Conservation (phyloP, 1,140 invertebrate species). For the Acyrthosiphon pisum region DNA sequence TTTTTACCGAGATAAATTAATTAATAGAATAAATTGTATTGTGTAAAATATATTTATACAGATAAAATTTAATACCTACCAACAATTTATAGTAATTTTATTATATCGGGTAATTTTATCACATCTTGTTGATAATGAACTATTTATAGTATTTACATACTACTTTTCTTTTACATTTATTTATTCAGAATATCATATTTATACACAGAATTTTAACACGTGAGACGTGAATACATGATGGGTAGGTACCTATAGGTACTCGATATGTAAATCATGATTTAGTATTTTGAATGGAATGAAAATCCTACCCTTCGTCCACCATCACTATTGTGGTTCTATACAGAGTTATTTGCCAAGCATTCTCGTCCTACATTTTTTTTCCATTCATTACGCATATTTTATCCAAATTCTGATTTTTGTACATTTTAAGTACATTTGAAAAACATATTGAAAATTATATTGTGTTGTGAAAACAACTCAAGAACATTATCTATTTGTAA, state of each 20-base stretch:
- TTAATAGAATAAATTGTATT: too few species aligned
- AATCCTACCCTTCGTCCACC: not conserved
- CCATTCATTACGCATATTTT: not conserved
- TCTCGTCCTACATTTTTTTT: not conserved
- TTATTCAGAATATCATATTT: not conserved
- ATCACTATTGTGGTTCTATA: not conserved
- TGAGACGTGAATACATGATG: not conserved
- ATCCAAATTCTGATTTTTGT: not conserved
- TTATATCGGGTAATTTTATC: not conserved
- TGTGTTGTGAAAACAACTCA: not conserved
- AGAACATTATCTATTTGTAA: not conserved
- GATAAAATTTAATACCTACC: not conserved
- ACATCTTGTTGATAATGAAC: not conserved
- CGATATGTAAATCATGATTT: not conserved
- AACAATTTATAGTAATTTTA: not conserved
- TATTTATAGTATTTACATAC: not conserved
- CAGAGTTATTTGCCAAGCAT: not conserved
- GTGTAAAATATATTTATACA: not conserved
- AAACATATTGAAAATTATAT: not conserved
- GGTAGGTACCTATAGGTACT: not conserved
- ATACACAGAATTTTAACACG: not conserved
- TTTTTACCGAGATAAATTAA: not conserved
- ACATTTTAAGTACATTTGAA: not conserved
- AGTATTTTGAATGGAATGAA: not conserved
- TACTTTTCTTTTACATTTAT: too few species aligned